phyloP scores from a whole-genome alignment of 2,113 vertebrate genomes.

The Leptobrachium ailaonicum region DNA sequence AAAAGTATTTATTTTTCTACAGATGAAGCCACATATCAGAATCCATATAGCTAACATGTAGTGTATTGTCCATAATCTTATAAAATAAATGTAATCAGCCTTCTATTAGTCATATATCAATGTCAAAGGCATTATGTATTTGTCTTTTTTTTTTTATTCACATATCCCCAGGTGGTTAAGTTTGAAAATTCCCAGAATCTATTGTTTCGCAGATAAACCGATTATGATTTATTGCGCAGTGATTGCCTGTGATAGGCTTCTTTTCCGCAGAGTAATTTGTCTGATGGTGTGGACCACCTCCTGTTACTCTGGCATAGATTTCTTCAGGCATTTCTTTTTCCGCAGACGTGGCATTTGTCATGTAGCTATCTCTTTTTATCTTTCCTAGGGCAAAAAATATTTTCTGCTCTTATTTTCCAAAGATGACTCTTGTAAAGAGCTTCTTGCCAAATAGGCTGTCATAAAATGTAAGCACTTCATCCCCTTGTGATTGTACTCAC shows the following conservation, averaged over 20 bases:
- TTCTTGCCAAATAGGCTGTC: conserved; percentile 33
- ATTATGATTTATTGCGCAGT: conserved; percentile 25
- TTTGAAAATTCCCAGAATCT: conserved; percentile 27
- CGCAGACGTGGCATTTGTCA: conserved; percentile 40
- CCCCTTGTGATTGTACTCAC: conserved; percentile 15
- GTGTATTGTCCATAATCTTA: not conserved
- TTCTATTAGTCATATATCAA: conserved; percentile 23
- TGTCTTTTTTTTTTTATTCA: conserved; percentile 35
- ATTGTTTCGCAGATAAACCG: conserved; percentile 9
- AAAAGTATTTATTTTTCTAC: no score
- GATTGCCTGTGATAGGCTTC: conserved; percentile 17
- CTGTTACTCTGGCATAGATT: conserved; percentile 35
- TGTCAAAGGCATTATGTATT: conserved; percentile 33
- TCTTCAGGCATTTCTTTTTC: conserved; percentile 17
- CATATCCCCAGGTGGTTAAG: conserved; percentile 21
- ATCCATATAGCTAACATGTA: not conserved
- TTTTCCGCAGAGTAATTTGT: conserved; percentile 18
- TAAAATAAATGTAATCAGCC: conserved; percentile 8
- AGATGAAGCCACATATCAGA: not conserved
- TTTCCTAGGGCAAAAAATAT: conserved; percentile 32
- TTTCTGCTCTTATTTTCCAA: conserved; percentile 23
- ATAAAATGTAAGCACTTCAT: conserved; percentile 23
- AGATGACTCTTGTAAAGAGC: conserved; percentile 27
- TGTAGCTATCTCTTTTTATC: conserved; percentile 33
- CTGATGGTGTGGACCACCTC: conserved; percentile 26